phyloP scores from a whole-genome alignment of 2,888 invertebrate species.

The Eumacrocentrus americanus region DNA sequence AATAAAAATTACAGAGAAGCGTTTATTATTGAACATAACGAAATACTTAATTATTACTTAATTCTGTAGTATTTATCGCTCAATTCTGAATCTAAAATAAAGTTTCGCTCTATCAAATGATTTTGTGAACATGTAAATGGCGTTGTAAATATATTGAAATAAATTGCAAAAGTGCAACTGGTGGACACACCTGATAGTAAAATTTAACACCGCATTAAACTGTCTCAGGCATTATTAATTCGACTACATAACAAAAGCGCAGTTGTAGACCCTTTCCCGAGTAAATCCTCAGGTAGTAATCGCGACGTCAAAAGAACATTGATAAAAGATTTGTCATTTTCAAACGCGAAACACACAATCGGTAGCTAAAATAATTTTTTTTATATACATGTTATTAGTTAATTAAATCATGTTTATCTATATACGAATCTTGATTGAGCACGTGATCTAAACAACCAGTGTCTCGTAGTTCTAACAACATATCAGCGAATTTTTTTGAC shows the following conservation, averaged over 20 bases:
- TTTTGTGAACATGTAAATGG: neutral
- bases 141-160: neutral
- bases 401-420: neutral
- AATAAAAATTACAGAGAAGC: too few relatives aligned
- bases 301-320: too few relatives aligned
- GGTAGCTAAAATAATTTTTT: neutral
- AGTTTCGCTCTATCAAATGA: too few relatives aligned
- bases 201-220: constrained; percentile 8
- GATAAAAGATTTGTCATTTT: too few relatives aligned
- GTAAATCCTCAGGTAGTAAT: too few relatives aligned
- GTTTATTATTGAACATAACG: too few relatives aligned
- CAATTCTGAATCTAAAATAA: too few relatives aligned
- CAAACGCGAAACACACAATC: neutral
- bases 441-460: constrained; percentile 42
- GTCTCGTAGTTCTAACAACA: constrained; percentile 47
- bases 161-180: constrained; percentile 5
- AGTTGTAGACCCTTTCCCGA: too few relatives aligned
- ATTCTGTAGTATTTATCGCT: too few relatives aligned
- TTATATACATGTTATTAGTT: neutral
- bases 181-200: constrained; percentile 1
- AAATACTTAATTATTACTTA: too few relatives aligned
- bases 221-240: neutral
- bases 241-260: too few relatives aligned
- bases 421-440: constrained; percentile 5
- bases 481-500: constrained; percentile 45